Base-by-base conservation (phyloP, 2,797 vertebrate species). In the Danio albolineatus region DNA sequence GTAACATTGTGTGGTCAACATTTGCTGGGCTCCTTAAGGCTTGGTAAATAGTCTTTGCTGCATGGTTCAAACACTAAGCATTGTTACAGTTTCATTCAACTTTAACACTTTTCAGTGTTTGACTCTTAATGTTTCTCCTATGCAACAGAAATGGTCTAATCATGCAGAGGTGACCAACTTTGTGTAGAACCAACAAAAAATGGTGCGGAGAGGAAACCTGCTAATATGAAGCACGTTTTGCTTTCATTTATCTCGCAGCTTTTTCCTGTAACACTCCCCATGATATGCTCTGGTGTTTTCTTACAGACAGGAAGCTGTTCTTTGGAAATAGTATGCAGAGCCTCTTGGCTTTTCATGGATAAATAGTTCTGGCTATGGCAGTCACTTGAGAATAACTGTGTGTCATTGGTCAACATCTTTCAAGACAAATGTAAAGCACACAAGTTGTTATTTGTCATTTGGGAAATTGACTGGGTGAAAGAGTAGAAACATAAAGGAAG, bases 191-290 rank as follows among this genome's bases (percentile, higher is more conserved):
- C n/a, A 51, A 38, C 3, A 51, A 17, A 28, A 28, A 28, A n/a
- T n/a, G n/a, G n/a, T n/a, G n/a, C 28, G 28, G 28, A 28, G 28
- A 28, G 28, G 16, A 51, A 5, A 13, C 8, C 3, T 17, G 46
- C 21, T 60, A 41, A 8, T 36, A n/a, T 82, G 28, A 73, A 56
- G 17, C 69, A 72, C 89, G 49, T 71, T 66, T 53, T 75, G 46
- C 19, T 61, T 70, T 81, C 49, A 12, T 79, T 78, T 81, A 78
- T 13, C 43, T 56, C 17, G 16, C 65, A 62, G 36, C 36, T 28
- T 66, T 38, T 51, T 67, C 19, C 60, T 44, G 61, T 72, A 60
- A 59, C 54, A 41, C 19, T 75, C 75, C 66, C 64, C 36, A 54
- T 73, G 39, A 17, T 80, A 65, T 19, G 38, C 49, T 10, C 17